Conservation (phyloP, 2,113 vertebrate species). For the Phrynocephalus versicolor region DNA sequence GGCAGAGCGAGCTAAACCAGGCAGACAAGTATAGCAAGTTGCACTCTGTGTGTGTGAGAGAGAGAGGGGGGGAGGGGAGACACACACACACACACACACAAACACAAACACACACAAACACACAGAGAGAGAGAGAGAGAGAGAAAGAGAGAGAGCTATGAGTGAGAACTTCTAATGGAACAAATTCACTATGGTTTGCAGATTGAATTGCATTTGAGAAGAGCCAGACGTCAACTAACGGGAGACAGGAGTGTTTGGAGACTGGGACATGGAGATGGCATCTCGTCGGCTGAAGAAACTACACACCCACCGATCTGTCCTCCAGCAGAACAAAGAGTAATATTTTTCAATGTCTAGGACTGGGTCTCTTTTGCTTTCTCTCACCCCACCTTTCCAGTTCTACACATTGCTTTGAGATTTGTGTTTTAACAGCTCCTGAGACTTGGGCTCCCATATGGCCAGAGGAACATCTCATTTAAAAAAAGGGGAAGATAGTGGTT, state of each 20-base stretch:
- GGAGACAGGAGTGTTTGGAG: constrained; percentile 62
- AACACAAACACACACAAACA: too few species aligned
- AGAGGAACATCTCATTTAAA: constrained; percentile 59
- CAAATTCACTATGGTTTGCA: constrained; percentile 56
- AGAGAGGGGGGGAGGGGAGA: too few species aligned
- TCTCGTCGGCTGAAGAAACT: constrained; percentile 22
- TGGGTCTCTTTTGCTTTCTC: not conserved
- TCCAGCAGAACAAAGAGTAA: constrained; percentile 54
- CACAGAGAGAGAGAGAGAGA: too few species aligned
- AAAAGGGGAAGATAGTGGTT: constrained; percentile 42
- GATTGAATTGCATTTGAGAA: constrained; percentile 50
- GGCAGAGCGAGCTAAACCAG: rapidly evolving
- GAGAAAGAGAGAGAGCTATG: too few species aligned
- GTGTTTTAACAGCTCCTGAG: constrained; percentile 12
- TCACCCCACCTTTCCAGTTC: too few species aligned
- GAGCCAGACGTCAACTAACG: constrained; percentile 56
- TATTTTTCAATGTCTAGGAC: constrained; percentile 55
- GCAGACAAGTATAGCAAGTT: not conserved
- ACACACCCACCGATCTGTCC: too few species aligned
- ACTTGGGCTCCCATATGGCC: constrained; percentile 57
- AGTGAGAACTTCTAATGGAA: constrained; percentile 50
- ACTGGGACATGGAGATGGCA: constrained; percentile 62
- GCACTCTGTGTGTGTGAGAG: too few species aligned
- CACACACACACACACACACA: too few species aligned
- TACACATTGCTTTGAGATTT: not conserved